Percentiles rank a stretch among this genome's conserved stretches.
These are phyloP conservation scores for Myrmecophaga tridactyla DNA, from an alignment of 2,113 vertebrate species.

Conservation along the genomic window DNA sequence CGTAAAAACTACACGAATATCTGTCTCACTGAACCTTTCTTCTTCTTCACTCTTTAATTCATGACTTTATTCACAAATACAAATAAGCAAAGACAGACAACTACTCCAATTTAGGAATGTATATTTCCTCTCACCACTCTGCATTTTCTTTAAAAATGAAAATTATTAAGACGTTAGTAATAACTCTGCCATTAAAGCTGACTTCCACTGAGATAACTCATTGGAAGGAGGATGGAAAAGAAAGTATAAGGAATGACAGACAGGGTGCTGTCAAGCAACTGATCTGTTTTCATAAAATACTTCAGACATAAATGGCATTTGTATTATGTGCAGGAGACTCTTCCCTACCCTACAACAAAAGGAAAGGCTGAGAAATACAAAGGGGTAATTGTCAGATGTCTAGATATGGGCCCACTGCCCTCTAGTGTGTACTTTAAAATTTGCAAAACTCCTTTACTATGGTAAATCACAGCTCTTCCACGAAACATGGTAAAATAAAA, in stretches of 20 bases:
- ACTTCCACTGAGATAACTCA: neutral
- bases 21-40: neutral
- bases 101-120: neutral
- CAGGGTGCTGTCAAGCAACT: neutral
- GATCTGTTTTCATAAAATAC: neutral
- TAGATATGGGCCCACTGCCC: constrained; percentile 58
- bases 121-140: neutral
- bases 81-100: neutral
- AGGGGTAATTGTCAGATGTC: neutral
- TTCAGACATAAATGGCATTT: neutral
- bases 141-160: constrained; percentile 8
- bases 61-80: neutral
- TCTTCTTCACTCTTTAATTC: constrained; percentile 12
- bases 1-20: neutral
- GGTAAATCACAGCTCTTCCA: neutral
- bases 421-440: constrained; percentile 54
- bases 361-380: neutral
- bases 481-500: neutral
- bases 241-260: neutral
- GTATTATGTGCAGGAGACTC: neutral
- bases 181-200: neutral
- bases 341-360: neutral
- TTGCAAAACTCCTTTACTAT: neutral
- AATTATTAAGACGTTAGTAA: neutral
- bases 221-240: neutral